Base-by-base conservation (phyloP, 2,888 invertebrate genomes). In the Rhogogaster chlorosoma region DNA sequence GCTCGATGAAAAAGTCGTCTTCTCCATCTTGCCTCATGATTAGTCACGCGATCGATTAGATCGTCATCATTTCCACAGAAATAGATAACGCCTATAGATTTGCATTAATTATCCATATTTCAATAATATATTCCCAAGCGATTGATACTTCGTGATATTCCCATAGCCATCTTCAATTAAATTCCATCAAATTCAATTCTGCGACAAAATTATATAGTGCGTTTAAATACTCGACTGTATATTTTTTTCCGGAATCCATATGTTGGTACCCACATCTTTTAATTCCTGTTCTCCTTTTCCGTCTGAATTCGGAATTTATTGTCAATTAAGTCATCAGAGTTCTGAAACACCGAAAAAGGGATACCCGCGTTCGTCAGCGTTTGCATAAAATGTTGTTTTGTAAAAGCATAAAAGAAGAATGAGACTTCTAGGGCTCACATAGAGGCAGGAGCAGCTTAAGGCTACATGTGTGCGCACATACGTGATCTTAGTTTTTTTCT, bases 231-330 rank as follows among this genome's bases (percentile, higher is more conserved):
- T 22, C 18, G 36, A 36, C 36, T 36, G 15, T 15, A n/a, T 36
- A 2, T 29, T 4, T 29, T 29, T 22, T 64, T 15, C 0, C 32
- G 18, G 15, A 18, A 10, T n/a, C n/a, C 57, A 64, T n/a, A n/a
- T 29, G 67, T 32, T 67, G 67, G 67, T 67, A 32, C 67, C 67
- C 67, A 32, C 71, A 73, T 73, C 42, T 73, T 42, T 73, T 42
- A 73, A 38, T 73, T 73, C 36, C 2, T 71, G n/a, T 36, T 32
- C 64, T 29, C 15, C 10, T 73, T 38, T 12, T 73, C 36, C 1
- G 36, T 42, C 12, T 42, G 5, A 61, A 32, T 67, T 32, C n/a
- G 22, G 71, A 38, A 73, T 73, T 18, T 15, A 29, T 29, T 15
- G 18, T 32, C 29, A 67, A 67, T 67, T 67, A 18, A 29, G 32